Conservation (phyloP, 2,888 invertebrate genomes). For the Antheraea yamamai region DNA sequence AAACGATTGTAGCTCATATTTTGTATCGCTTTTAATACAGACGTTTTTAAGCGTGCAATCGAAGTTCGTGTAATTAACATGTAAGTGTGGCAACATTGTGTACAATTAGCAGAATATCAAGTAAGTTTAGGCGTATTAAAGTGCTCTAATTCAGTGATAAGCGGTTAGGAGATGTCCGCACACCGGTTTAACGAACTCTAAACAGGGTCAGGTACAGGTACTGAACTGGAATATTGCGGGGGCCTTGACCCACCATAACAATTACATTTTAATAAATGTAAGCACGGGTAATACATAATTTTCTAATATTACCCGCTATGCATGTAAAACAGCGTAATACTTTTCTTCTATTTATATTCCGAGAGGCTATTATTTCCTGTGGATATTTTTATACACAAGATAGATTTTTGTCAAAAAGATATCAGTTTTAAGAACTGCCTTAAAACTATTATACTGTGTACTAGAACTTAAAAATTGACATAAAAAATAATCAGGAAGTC, state of each 20-base stretch:
- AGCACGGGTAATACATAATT: background rate
- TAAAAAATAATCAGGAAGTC: too few species aligned
- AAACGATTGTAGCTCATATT: background rate
- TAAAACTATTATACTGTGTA: too few species aligned
- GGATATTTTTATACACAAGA: too few species aligned
- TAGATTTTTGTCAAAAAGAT: too few species aligned
- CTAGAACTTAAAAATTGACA: too few species aligned
- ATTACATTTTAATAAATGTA: background rate
- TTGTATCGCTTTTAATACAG: background rate
- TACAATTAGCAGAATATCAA: conserved; percentile 20
- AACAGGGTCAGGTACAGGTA: conserved; percentile 28
- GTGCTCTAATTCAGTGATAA: conserved; percentile 20
- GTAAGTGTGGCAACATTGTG: background rate
- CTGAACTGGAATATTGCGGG: background rate
- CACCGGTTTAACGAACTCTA: conserved; percentile 34
- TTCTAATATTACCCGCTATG: too few species aligned
- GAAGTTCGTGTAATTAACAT: background rate
- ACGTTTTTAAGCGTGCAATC: background rate
- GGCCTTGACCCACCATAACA: background rate
- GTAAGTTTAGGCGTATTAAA: conserved; percentile 14
- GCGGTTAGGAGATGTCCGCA: conserved; percentile 24
- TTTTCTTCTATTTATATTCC: too few species aligned
- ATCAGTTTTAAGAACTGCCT: too few species aligned
- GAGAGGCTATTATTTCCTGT: too few species aligned
- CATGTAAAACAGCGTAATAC: too few species aligned